phyloP scores from a whole-genome alignment of 1,140 invertebrate genomes.

The Periplaneta americana region DNA sequence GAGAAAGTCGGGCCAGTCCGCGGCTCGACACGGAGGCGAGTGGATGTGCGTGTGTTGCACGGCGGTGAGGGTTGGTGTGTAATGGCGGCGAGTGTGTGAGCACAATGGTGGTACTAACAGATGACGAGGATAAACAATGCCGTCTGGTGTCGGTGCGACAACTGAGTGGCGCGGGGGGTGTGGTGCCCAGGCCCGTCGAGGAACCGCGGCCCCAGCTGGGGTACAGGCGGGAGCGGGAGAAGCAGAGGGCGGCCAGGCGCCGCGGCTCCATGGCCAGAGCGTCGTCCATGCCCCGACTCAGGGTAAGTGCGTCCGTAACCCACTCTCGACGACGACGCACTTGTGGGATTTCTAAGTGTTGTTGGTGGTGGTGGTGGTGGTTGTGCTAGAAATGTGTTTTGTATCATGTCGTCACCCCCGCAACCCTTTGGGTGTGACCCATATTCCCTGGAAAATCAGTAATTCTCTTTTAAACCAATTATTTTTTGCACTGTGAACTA shows the following conservation, averaged over 20 bases:
- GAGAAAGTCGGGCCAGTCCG: neutral
- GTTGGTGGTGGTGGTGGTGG: too few relatives aligned
- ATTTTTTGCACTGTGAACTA: too few relatives aligned
- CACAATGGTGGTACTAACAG: constrained; percentile 1
- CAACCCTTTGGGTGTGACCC: too few relatives aligned
- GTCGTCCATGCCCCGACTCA: constrained; percentile 6
- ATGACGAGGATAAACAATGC: neutral
- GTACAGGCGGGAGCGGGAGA: neutral
- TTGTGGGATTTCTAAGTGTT: too few relatives aligned
- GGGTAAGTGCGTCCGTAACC: neutral
- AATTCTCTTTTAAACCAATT: too few relatives aligned
- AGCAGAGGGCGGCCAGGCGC: neutral
- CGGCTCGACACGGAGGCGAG: neutral
- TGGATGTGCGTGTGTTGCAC: neutral
- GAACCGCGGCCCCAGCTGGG: neutral
- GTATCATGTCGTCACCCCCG: too few relatives aligned
- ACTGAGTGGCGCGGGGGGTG: neutral
- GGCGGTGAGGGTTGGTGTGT: neutral
- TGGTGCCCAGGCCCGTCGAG: neutral
- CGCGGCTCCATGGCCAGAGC: neutral
- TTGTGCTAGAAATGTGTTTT: too few relatives aligned
- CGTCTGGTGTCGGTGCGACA: constrained; percentile 8
- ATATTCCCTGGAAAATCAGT: too few relatives aligned
- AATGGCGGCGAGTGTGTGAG: neutral
- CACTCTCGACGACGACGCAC: neutral